A percentile compares a stretch with the other conserved stretches of the same genome.
Evolutionary conservation across 2,113 vertebrate species (phyloP).

Genomic region (Syngnathus typhle): DNA sequence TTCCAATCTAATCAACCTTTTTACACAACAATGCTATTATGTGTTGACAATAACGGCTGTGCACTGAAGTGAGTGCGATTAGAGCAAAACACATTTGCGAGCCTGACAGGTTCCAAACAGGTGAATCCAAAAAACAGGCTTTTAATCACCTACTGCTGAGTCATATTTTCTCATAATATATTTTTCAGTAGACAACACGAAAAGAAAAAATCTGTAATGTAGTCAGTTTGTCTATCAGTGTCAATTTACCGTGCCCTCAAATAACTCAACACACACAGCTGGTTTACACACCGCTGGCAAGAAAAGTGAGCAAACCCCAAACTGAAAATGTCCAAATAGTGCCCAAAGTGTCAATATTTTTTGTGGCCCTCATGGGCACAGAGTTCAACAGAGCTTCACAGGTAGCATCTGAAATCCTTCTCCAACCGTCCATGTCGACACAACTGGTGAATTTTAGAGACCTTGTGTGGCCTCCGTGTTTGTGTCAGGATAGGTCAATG

Average conservation of each 20-base stretch:
- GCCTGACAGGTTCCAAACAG: too few species aligned
- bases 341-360: not conserved
- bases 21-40: too few species aligned
- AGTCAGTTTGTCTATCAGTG: not conserved
- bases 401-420: not conserved
- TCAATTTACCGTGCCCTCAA: not conserved
- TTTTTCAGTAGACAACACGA: not conserved
- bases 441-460: too few species aligned
- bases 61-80: too few species aligned
- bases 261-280: not conserved
- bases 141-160: not conserved
- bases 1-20: too few species aligned
- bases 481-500: too few species aligned
- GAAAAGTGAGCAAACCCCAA: not conserved
- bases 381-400: not conserved
- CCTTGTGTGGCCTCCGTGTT: too few species aligned
- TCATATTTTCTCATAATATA: not conserved
- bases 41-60: too few species aligned
- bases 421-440: too few species aligned
- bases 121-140: too few species aligned
- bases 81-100: too few species aligned
- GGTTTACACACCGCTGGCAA: not conserved
- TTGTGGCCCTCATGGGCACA: too few species aligned
- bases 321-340: not conserved
- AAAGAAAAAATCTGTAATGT: not conserved